Conservation (phyloP, 35 echinoderm and acorn worm genomes). For the Heliocidaris erythrogramma region DNA sequence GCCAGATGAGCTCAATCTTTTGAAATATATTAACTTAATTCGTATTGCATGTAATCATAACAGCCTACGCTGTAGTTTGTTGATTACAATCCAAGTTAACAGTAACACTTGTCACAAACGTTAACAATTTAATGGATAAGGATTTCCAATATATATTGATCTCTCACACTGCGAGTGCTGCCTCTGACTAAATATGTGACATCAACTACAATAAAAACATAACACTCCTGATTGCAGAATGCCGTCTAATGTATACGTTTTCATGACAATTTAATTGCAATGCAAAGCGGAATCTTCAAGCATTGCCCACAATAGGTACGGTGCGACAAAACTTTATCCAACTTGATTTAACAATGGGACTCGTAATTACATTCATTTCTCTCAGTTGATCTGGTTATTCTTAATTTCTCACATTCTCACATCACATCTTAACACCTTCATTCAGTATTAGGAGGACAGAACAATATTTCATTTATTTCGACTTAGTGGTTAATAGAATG, state of each 20-base stretch:
- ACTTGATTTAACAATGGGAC: neutral
- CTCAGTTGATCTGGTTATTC: constrained; percentile 7
- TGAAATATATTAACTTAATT: no score
- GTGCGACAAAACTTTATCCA: neutral
- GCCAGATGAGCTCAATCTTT: no score
- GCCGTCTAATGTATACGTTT: neutral
- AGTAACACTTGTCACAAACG: no score
- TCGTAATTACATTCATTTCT: constrained; percentile 41
- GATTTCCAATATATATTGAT: no score
- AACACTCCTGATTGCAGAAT: neutral
- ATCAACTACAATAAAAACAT: neutral
- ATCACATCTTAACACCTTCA: neutral
- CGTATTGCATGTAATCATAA: no score
- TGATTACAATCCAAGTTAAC: no score
- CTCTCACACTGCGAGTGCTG: neutral
- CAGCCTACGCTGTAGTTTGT: no score
- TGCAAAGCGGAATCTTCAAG: neutral
- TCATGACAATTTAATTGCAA: neutral
- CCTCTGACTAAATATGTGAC: neutral
- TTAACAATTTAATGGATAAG: no score
- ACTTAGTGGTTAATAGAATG: neutral
- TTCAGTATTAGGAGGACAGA: neutral
- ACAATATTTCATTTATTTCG: neutral
- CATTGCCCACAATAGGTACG: neutral
- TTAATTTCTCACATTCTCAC: neutral